Conservation (phyloP, 1,140 invertebrate genomes). For the Cardiocondyla obscurior region DNA sequence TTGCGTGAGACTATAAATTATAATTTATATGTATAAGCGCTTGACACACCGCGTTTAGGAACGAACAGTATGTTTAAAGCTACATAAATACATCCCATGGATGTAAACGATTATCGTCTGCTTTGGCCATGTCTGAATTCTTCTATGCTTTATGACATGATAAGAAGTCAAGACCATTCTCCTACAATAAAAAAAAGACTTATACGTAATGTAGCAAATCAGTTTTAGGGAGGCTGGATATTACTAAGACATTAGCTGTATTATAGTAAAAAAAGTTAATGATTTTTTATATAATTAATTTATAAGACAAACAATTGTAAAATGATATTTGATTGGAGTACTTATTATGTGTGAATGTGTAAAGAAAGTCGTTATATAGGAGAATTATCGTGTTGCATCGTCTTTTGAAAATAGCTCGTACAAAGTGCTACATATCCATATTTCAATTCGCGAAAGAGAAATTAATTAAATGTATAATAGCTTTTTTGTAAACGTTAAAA, state of each 20-base stretch:
- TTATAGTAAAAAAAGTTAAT: conserved; percentile 80
- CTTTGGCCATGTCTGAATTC: conserved; percentile 75
- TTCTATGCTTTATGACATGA: conserved; percentile 78
- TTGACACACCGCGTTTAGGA: conserved; percentile 71
- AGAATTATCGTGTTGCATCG: conserved; percentile 64
- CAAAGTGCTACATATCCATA: conserved; percentile 53
- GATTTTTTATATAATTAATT: conserved; percentile 83
- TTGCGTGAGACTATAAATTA: conserved; percentile 68
- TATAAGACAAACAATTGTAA: conserved; percentile 77
- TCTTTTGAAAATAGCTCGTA: conserved; percentile 53
- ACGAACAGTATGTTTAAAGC: conserved; percentile 71
- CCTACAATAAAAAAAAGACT: conserved; percentile 74
- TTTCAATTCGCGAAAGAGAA: conserved; percentile 46
- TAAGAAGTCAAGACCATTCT: conserved; percentile 80
- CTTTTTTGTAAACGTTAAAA: conserved; percentile 50
- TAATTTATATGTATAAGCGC: conserved; percentile 71
- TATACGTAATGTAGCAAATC: conserved; percentile 68
- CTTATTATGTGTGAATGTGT: conserved; percentile 73
- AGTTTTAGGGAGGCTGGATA: conserved; percentile 78
- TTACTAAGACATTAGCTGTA: conserved; percentile 79
- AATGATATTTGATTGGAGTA: conserved; percentile 74
- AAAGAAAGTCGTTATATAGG: conserved; percentile 46
- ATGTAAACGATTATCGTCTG: conserved; percentile 77
- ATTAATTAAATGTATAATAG: conserved; percentile 59
- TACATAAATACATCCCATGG: conserved; percentile 81